These are phyloP conservation scores for Hydra vulgaris DNA, from an alignment of 30 jellyfish, hydroid and myxozoan genomes.

Conservation along the genomic window DNA sequence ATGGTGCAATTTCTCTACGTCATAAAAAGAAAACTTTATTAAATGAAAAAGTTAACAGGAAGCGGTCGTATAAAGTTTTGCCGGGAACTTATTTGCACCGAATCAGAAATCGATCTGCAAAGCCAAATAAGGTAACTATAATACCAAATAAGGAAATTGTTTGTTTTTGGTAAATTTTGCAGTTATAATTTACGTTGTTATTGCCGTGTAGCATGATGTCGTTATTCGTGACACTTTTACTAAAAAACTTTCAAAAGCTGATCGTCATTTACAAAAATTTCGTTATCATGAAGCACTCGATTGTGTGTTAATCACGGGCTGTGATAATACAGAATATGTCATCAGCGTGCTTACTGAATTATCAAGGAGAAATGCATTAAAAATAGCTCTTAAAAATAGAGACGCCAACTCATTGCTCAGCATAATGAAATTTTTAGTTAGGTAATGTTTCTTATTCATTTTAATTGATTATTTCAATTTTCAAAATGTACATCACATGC, in stretches of 20 bases:
- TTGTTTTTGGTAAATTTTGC: too few relatives aligned
- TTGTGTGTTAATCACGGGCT: slow-evolving; percentile 16
- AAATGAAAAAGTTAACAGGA: neutral
- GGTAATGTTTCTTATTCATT: slow-evolving; percentile 18
- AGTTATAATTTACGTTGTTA: too few relatives aligned
- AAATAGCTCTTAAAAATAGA: slow-evolving; percentile 49
- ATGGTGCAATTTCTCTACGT: slow-evolving; percentile 53
- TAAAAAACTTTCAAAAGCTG: slow-evolving; percentile 27
- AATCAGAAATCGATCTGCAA: slow-evolving; percentile 45
- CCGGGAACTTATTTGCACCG: slow-evolving; percentile 60
- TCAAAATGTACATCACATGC: neutral
- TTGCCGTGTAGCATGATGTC: slow-evolving; percentile 79
- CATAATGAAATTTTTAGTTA: slow-evolving; percentile 39
- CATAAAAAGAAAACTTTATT: slow-evolving; percentile 15
- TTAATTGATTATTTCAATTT: neutral
- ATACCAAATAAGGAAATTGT: too few relatives aligned
- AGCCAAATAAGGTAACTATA: slow-evolving; percentile 47
- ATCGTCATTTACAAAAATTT: slow-evolving; percentile 45
- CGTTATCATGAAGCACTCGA: slow-evolving; percentile 73
- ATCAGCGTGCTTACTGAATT: slow-evolving; percentile 52
- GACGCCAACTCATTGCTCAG: slow-evolving; percentile 42
- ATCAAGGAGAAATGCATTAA: slow-evolving; percentile 74
- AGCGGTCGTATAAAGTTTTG: neutral
- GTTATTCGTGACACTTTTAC: slow-evolving; percentile 36
- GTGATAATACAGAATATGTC: slow-evolving; percentile 27